Evolutionary conservation across 2,113 vertebrate species (phyloP).

Genomic region (Zapornia atra): DNA sequence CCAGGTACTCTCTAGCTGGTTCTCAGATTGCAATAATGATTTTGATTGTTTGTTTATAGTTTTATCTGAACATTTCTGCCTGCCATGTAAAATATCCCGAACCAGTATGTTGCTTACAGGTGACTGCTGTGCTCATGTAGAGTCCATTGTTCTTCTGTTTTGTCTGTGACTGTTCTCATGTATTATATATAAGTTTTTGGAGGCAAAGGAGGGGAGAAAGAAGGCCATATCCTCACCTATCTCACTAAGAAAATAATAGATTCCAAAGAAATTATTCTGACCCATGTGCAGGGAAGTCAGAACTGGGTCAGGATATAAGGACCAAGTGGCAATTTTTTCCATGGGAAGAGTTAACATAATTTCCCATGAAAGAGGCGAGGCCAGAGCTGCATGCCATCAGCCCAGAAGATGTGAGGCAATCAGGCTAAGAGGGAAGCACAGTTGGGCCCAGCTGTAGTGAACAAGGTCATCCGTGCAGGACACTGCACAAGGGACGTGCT

Average conservation of each 20-base stretch:
- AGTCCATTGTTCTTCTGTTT: background rate
- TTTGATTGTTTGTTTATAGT: conserved; percentile 30
- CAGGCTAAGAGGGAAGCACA: background rate
- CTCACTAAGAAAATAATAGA: background rate
- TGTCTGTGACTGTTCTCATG: background rate
- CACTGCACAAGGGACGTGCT: background rate
- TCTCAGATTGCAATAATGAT: conserved; percentile 27
- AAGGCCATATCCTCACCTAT: background rate
- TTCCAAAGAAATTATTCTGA: background rate
- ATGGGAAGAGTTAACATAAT: background rate
- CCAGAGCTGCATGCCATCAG: background rate
- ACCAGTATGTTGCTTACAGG: background rate
- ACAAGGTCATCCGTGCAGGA: background rate
- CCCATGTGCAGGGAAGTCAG: background rate
- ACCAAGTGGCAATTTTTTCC: background rate
- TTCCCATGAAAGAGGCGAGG: background rate
- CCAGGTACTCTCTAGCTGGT: background rate
- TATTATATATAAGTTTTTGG: background rate
- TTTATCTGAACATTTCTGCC: conserved; percentile 15
- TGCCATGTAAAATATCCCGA: background rate
- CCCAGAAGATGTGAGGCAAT: background rate
- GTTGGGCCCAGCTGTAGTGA: background rate
- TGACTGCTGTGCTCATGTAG: background rate
- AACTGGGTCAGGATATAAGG: background rate
- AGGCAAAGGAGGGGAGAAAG: background rate